Evolutionary conservation across 2,113 vertebrate species (phyloP).

Genomic region (Serilophus lunatus): DNA sequence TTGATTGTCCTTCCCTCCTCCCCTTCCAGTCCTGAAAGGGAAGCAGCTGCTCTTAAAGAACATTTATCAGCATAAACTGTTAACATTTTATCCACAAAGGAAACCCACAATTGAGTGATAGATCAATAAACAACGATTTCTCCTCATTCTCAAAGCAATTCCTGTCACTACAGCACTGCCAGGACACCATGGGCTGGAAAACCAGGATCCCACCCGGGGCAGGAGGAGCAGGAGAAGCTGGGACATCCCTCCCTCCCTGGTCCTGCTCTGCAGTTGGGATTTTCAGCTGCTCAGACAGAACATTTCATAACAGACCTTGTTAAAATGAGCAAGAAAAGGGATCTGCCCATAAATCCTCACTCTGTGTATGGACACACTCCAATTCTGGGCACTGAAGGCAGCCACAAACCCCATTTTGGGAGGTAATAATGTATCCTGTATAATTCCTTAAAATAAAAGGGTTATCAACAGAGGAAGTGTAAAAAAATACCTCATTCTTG

Average conservation of each 20-base stretch:
- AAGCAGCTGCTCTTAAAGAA: not conserved
- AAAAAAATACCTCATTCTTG: not conserved
- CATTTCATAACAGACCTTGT: not conserved
- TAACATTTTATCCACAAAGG: not conserved
- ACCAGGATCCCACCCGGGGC: not conserved
- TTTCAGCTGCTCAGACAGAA: not conserved
- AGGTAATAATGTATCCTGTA: not conserved
- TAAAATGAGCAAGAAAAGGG: not conserved
- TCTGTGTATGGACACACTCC: rapidly evolving
- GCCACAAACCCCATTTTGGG: not conserved
- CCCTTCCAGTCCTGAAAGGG: not conserved
- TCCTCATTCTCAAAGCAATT: not conserved
- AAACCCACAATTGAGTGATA: not conserved
- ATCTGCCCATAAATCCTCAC: not conserved
- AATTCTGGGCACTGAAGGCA: not conserved
- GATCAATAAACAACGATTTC: not conserved
- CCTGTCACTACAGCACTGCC: not conserved
- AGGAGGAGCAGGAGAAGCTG: not conserved
- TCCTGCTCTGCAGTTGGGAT: not conserved
- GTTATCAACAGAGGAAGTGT: not conserved
- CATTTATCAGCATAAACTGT: not conserved
- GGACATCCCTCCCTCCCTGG: not conserved
- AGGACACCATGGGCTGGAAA: not conserved
- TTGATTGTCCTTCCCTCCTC: not conserved
- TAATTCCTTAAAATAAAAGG: not conserved